These are phyloP conservation scores for Isichthys henryi DNA, from an alignment of 2,113 vertebrate genomes.

Conservation along the genomic window DNA sequence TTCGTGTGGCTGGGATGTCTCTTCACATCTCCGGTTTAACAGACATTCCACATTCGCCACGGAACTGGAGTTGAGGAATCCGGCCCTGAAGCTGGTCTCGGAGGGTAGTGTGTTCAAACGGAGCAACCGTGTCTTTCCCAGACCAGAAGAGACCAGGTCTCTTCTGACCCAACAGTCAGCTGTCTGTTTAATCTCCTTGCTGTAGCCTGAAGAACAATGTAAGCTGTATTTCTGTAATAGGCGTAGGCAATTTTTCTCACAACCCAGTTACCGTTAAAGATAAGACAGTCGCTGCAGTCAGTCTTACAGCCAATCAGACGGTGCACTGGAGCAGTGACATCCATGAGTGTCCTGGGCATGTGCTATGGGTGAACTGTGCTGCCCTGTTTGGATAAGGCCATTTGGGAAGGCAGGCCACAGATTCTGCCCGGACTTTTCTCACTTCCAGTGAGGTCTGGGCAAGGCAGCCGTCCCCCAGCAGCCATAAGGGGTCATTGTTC, in stretches of 20 bases:
- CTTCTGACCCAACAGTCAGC: background rate
- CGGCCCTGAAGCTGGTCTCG: background rate
- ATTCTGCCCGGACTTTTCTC: background rate
- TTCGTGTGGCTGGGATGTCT: background rate
- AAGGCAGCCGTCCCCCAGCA: background rate
- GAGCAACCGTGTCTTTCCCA: background rate
- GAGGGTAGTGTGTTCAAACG: background rate
- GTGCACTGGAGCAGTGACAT: too few species aligned
- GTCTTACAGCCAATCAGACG: background rate
- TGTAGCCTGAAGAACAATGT: background rate
- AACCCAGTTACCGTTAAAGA: background rate
- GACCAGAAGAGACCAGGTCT: background rate
- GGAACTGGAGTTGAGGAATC: background rate
- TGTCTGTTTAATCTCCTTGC: background rate
- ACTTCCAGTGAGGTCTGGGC: background rate
- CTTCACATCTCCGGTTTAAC: constrained; percentile 2
- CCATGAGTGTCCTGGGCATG: background rate
- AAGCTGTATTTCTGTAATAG: background rate
- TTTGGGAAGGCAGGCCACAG: background rate
- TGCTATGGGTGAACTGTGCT: background rate
- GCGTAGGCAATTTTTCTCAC: background rate
- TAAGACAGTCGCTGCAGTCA: background rate
- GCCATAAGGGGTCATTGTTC: background rate
- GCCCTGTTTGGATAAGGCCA: background rate
- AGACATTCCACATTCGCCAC: constrained; percentile 6